Evolutionary conservation across 2,888 invertebrate genomes (phyloP).

Genomic region (Melitaea athalia): DNA sequence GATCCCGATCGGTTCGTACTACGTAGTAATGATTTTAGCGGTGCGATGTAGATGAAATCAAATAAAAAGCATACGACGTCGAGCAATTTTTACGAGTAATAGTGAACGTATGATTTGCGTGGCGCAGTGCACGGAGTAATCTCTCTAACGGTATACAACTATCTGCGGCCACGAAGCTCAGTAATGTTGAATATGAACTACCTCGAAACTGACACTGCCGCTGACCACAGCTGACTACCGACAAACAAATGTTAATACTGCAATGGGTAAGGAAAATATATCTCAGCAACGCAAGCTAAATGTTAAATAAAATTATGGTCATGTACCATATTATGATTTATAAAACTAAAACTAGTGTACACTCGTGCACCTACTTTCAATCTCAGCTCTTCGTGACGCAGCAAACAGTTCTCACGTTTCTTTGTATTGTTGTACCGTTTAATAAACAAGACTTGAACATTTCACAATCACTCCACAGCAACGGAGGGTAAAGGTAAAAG

Average conservation of each 20-base stretch:
- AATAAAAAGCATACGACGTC: background rate
- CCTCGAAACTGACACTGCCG: background rate
- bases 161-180: constrained; percentile 5
- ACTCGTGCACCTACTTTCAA: too few relatives aligned
- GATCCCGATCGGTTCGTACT: background rate
- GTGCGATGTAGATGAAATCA: background rate
- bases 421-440: too few relatives aligned
- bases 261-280: background rate
- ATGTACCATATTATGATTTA: too few relatives aligned
- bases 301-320: too few relatives aligned
- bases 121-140: constrained; percentile 20
- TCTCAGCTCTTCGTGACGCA: too few relatives aligned
- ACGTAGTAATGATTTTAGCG: too few relatives aligned
- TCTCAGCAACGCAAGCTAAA: too few relatives aligned
- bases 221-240: background rate
- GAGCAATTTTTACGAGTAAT: background rate
- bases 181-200: background rate
- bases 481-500: too few relatives aligned
- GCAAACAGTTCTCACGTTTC: too few relatives aligned
- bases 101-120: constrained; percentile 14
- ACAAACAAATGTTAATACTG: background rate
- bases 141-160: constrained; percentile 37
- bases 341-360: too few relatives aligned
- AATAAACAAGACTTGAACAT: too few relatives aligned
- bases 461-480: too few relatives aligned